phyloP scores from a whole-genome alignment of 2,797 vertebrate genomes.

The Meriones psammophilus region DNA sequence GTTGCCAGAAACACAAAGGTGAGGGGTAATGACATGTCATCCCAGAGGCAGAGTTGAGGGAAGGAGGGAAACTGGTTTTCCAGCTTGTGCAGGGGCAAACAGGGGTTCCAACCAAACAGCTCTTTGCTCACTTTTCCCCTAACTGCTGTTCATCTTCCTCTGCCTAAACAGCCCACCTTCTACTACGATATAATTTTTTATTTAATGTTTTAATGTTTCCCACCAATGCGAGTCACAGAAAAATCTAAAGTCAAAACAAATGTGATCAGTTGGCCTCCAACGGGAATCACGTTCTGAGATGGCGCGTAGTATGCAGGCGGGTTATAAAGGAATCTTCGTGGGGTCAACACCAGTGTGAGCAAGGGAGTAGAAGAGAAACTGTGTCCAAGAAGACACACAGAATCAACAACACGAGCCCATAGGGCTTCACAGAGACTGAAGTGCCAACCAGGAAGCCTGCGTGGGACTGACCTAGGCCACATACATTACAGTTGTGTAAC shows the following conservation, averaged over 20 bases:
- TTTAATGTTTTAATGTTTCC: not conserved
- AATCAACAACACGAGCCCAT: not conserved
- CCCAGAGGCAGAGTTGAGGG: not conserved
- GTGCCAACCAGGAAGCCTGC: not conserved
- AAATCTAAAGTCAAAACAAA: conserved; percentile 37
- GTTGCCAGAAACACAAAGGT: not conserved
- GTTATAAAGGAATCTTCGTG: not conserved
- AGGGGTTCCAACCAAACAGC: too few species aligned
- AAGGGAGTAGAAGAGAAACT: not conserved
- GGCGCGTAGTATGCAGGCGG: not conserved
- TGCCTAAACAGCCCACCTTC: not conserved
- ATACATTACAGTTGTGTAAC: not conserved
- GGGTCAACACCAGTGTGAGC: not conserved
- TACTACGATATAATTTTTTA: not conserved
- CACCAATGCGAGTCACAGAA: not conserved
- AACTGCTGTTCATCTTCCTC: not conserved
- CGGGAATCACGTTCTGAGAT: not conserved
- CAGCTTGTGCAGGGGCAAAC: not conserved
- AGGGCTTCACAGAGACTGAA: not conserved
- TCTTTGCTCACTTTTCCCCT: not conserved
- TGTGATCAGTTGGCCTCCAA: not conserved
- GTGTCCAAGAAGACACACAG: not conserved
- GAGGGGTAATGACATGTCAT: too few species aligned
- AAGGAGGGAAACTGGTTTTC: not conserved
- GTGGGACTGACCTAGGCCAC: not conserved